Evolutionary conservation across 2,113 vertebrate genomes (phyloP).

Genomic region (Guaruba guarouba): DNA sequence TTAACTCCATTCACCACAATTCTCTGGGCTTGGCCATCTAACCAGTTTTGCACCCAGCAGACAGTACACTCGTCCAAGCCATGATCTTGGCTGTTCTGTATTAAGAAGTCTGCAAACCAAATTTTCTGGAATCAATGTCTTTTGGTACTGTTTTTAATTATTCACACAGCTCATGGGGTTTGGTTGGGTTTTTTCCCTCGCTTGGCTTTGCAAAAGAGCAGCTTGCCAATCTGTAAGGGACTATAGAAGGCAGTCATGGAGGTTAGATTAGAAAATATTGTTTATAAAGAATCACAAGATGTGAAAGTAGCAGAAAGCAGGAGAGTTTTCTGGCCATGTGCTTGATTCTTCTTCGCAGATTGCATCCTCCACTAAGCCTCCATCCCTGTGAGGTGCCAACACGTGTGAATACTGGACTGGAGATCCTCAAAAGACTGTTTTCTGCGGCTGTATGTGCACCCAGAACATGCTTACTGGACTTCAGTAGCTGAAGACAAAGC

Average conservation of each 20-base stretch:
- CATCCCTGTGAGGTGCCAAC: background rate
- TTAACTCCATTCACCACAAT: background rate
- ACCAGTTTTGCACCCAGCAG: background rate
- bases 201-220: background rate
- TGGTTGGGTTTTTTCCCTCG: background rate
- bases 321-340: background rate
- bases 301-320: background rate
- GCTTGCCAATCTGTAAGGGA: background rate
- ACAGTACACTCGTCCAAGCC: background rate
- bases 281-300: background rate
- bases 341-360: background rate
- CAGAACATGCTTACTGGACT: background rate
- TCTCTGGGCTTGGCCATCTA: background rate
- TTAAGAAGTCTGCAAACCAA: background rate
- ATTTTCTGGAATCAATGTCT: background rate
- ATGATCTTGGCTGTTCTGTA: background rate
- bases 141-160: slow-evolving; percentile 41
- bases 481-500: background rate
- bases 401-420: background rate
- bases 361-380: background rate
- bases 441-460: background rate
- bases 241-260: background rate
- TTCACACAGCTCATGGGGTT: background rate
- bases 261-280: background rate
- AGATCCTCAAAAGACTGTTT: background rate